Conservation (phyloP, 2,797 vertebrate species). For the Pangasius djambal region DNA sequence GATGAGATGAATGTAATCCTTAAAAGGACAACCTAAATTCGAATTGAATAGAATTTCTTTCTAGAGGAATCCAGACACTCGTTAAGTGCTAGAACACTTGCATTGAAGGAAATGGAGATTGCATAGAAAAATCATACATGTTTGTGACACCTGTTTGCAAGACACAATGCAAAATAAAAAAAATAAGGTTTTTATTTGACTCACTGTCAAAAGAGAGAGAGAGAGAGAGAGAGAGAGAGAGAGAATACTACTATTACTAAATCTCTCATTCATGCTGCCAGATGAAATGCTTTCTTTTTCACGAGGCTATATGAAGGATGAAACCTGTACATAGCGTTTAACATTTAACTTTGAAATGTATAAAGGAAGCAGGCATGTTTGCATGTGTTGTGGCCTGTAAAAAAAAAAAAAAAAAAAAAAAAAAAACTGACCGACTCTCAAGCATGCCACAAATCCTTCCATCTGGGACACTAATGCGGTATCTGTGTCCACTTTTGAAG, state of each 20-base stretch:
- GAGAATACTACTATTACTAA: neutral
- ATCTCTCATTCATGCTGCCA: neutral
- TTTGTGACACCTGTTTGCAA: neutral
- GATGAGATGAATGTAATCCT: neutral
- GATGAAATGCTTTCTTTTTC: neutral
- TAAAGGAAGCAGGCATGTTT: neutral
- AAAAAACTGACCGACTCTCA: neutral
- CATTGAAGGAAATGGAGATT: neutral
- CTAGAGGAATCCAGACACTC: neutral
- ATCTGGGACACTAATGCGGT: conserved; percentile 8
- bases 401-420: neutral
- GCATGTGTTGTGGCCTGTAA: neutral
- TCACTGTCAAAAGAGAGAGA: neutral
- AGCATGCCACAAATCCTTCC: neutral
- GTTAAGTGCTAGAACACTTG: neutral
- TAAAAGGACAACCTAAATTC: neutral
- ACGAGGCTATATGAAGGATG: neutral
- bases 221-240: neutral
- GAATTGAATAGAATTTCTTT: neutral
- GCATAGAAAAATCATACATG: neutral
- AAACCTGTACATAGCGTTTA: neutral
- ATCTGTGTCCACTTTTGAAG: conserved; percentile 35
- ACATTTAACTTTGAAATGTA: conserved; percentile 1
- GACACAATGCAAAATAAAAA: neutral
- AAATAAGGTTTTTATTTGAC: neutral